phyloP scores from a whole-genome alignment of 2,113 vertebrate species.

The Oreochromis aureus region DNA sequence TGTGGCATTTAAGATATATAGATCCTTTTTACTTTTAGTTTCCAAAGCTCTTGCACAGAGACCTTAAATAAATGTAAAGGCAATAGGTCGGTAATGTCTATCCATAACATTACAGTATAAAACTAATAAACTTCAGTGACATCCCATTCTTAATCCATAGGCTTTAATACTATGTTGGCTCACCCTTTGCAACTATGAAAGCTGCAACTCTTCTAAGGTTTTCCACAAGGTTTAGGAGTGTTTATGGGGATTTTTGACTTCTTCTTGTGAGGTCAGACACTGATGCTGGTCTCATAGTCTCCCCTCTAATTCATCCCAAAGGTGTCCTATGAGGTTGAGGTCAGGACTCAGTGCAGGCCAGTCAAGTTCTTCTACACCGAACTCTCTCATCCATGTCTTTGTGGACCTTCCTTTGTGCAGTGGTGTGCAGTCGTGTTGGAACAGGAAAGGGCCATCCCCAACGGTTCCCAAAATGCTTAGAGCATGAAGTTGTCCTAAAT shows the following conservation, averaged over 20 bases:
- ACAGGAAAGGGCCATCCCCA: fast-evolving
- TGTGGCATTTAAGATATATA: neutral
- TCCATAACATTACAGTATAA: neutral
- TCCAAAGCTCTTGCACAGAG: neutral
- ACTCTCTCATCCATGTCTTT: neutral
- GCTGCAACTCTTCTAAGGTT: neutral
- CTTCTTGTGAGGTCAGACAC: neutral
- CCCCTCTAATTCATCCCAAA: neutral
- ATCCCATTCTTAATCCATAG: neutral
- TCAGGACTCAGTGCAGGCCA: neutral
- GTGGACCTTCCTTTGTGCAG: neutral
- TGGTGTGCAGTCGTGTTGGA: neutral
- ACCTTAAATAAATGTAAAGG: neutral
- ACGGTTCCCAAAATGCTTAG: fast-evolving
- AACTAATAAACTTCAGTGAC: neutral
- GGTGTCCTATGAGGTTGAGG: neutral
- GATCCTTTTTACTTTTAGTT: neutral
- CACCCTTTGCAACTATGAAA: neutral
- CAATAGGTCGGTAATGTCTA: neutral
- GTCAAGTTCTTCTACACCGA: neutral
- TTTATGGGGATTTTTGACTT: neutral
- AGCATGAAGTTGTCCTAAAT: neutral
- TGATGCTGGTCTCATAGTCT: neutral
- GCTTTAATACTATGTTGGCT: neutral
- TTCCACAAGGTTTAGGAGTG: fast-evolving